Conservation (phyloP, 1,140 invertebrate genomes). For the Andrena cerasifolii region DNA sequence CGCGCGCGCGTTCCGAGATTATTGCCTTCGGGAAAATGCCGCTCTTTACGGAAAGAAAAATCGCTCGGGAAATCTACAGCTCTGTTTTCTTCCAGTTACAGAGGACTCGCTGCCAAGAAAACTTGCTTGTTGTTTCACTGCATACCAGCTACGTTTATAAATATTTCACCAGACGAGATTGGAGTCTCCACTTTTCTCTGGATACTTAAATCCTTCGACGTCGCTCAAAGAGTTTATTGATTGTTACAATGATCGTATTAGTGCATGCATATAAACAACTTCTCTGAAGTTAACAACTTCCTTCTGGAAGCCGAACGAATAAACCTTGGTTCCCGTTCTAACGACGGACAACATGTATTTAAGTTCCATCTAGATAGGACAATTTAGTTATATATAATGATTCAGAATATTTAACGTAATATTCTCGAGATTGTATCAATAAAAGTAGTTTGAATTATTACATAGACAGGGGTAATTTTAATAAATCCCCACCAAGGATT, state of each 20-base stretch:
- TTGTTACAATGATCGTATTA: conserved; percentile 20
- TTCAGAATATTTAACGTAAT: conserved; percentile 16
- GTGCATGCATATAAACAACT: conserved; percentile 1
- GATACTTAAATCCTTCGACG: neutral
- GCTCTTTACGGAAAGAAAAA: neutral
- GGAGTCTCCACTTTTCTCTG: conserved; percentile 10
- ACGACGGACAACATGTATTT: conserved; percentile 14
- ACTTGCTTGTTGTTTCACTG: conserved; percentile 39
- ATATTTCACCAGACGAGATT: conserved; percentile 23
- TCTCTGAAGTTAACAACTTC: conserved; percentile 3
- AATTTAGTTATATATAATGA: conserved; percentile 15
- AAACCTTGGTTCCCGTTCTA: conserved; percentile 13
- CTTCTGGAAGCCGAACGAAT: neutral
- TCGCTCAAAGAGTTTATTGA: neutral
- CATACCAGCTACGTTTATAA: conserved; percentile 30
- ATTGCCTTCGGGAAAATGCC: neutral
- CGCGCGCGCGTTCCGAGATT: neutral
- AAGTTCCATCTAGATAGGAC: conserved; percentile 8
- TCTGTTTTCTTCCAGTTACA: conserved; percentile 36
- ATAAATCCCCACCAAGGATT: conserved; percentile 12
- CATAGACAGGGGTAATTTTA: conserved; percentile 4
- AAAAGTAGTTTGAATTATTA: conserved; percentile 28
- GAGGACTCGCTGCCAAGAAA: conserved; percentile 39
- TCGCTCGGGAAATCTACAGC: neutral
- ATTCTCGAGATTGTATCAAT: conserved; percentile 16